These are phyloP conservation scores for Leptogaster cylindrica DNA, from an alignment of 2,888 invertebrate genomes.

Conservation along the genomic window DNA sequence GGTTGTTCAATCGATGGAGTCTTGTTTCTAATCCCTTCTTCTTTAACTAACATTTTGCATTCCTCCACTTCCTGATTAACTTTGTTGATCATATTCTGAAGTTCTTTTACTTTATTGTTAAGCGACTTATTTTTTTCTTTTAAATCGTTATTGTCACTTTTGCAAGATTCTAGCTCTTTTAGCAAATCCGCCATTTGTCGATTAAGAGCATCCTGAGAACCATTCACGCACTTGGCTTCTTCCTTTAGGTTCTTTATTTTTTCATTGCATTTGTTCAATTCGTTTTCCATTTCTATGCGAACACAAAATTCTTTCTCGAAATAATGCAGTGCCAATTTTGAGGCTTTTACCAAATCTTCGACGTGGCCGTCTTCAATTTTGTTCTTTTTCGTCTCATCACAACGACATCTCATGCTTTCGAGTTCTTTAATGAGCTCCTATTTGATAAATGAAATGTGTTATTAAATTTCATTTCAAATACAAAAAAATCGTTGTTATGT, in stretches of 20 bases:
- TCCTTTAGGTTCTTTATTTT: not conserved
- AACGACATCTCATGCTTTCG: not conserved
- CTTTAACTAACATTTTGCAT: no score
- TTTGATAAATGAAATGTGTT: constrained; percentile 1
- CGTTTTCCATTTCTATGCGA: constrained; percentile 41
- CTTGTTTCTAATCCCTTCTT: no score
- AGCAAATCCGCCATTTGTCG: constrained; percentile 23
- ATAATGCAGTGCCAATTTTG: constrained; percentile 54
- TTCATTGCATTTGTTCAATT: not conserved
- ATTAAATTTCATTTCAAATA: no score
- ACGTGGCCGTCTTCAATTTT: constrained; percentile 1
- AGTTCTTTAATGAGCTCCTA: constrained; percentile 26
- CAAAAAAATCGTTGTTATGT: no score
- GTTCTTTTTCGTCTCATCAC: not conserved
- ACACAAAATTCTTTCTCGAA: constrained; percentile 55
- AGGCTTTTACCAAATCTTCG: constrained; percentile 55
- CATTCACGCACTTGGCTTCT: no score
- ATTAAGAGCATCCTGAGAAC: not conserved
- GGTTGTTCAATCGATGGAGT: no score
- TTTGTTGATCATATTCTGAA: not conserved
- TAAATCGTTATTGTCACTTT: constrained; percentile 11
- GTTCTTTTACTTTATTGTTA: not conserved
- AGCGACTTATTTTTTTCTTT: not conserved
- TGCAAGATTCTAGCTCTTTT: constrained; percentile 24
- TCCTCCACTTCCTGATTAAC: not conserved